Conservation (phyloP, 2,888 invertebrate species). For the Rhimphoctona megacephalus region DNA sequence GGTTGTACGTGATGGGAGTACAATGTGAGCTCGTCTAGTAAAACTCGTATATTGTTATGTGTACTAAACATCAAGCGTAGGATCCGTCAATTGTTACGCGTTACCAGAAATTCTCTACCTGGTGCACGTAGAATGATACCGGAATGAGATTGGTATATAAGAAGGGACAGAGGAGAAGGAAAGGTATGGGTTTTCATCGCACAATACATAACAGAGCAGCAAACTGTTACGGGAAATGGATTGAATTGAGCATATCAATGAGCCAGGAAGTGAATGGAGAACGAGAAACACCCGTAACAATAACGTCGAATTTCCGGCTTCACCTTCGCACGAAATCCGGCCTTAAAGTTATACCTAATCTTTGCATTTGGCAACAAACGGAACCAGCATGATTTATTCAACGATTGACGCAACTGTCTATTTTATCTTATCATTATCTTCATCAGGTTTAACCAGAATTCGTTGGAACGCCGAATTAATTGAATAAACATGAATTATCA, state of each 20-base stretch:
- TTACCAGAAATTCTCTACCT: slow-evolving; percentile 7
- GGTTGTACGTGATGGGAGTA: slow-evolving; percentile 71
- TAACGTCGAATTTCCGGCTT: slow-evolving; percentile 40
- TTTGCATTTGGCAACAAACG: slow-evolving; percentile 18
- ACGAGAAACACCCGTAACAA: slow-evolving; percentile 18
- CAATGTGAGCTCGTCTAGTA: slow-evolving; percentile 15
- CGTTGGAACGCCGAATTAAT: background rate
- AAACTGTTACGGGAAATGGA: slow-evolving; percentile 54
- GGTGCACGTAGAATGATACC: slow-evolving; percentile 39
- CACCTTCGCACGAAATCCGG: slow-evolving; percentile 22
- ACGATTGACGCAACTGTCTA: background rate
- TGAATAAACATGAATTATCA: background rate
- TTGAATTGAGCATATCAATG: slow-evolving; percentile 63
- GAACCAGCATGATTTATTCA: slow-evolving; percentile 9
- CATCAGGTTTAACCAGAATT: background rate
- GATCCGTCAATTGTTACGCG: slow-evolving; percentile 47
- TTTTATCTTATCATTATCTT: slow-evolving; percentile 5
- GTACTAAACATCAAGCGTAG: slow-evolving; percentile 14
- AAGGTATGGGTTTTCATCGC: slow-evolving; percentile 23
- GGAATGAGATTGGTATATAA: slow-evolving; percentile 29
- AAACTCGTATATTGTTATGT: background rate
- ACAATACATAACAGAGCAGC: slow-evolving; percentile 30
- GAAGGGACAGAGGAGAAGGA: background rate
- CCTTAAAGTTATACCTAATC: background rate
- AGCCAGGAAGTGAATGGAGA: slow-evolving; percentile 39